A percentile compares a stretch with the other conserved stretches of the same genome.
phyloP scores from a whole-genome alignment of 2,797 vertebrate genomes.

The Enteromius fasciolatus region DNA sequence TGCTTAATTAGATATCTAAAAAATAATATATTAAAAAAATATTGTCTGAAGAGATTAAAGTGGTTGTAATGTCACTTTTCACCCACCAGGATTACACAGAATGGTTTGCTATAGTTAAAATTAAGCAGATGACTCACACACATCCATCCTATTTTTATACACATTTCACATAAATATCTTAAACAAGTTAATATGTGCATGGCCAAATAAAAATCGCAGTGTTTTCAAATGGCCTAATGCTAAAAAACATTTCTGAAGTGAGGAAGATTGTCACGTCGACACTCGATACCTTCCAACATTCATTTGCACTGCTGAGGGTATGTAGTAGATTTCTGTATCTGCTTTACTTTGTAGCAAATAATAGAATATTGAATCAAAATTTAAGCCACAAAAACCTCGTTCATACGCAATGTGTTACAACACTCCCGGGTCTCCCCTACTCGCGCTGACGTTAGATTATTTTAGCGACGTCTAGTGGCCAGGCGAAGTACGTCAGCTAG shows the following conservation, averaged over 20 bases:
- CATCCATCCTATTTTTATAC: neutral
- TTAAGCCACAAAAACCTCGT: neutral
- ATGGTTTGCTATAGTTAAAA: neutral
- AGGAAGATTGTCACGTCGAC: neutral
- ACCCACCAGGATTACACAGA: neutral
- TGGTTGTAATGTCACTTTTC: neutral
- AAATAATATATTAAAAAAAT: neutral
- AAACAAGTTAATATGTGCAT: neutral
- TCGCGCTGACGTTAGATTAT: neutral
- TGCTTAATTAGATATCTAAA: neutral
- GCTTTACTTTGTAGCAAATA: neutral
- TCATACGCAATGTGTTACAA: neutral
- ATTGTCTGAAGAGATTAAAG: too few relatives aligned
- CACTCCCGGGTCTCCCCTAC: neutral
- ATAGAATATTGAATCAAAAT: neutral
- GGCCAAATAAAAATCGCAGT: neutral
- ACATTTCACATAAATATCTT: neutral
- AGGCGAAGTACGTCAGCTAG: neutral
- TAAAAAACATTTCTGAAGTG: neutral
- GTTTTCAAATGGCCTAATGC: neutral
- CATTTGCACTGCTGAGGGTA: neutral
- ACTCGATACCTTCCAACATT: neutral
- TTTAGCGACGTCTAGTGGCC: slow-evolving; percentile 42
- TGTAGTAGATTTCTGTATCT: neutral
- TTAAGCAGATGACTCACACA: neutral